Base-by-base conservation (phyloP, 2,888 invertebrate genomes). In the Melipona bicolor region DNA sequence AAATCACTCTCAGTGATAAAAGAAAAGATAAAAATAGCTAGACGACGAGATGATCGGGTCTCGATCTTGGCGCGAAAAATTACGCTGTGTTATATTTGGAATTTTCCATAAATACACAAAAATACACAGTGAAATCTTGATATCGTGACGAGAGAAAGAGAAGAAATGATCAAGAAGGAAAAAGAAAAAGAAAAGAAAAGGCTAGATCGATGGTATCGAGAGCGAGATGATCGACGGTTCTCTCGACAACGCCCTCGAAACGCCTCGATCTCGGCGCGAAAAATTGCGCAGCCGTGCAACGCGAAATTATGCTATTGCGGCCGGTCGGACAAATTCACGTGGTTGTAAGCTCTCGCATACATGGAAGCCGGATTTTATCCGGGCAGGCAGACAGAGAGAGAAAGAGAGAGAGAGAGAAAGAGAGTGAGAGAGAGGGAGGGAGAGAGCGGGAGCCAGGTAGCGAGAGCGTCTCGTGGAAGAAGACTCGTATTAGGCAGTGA, bases 401-500 rank as follows among this genome's bases (percentile, higher is more conserved):
- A 27, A 1, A 27, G 27, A 27, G 27, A 27, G 27, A 27, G 27
- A 27, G 27, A 24, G 24, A 24, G 0, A 24, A n/a, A n/a, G n/a
- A n/a, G n/a, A n/a, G n/a, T n/a, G 24, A 24, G 27, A 1, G 27
- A 27, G 27, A 27, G 1, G 1, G 27, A 27, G 27, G 27, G 27
- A 27, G 43, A 43, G 43, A 43, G 83, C 85, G 77, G 83, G 82
- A 77, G 83, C 88, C 91, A 90, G 87, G 91, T 91, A 91, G 91
- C 90, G 73, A 85, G 75, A 85, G 77, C 71, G 79, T 83, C 85
- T 83, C 81, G 70, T 86, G 86, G 88, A 88, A 80, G 91, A 92
- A 88, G 89, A 90, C 88, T 90, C 90, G 87, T 92, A 92, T 92
- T 91, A 92, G 90, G 90, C 86, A 88, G 82, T 81, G 87, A 90